Evolutionary conservation across 2,797 vertebrate genomes (phyloP), one percentile per base, ranked within the genome.

Genomic region (Acrossocheilus wenchowensis): DNA sequence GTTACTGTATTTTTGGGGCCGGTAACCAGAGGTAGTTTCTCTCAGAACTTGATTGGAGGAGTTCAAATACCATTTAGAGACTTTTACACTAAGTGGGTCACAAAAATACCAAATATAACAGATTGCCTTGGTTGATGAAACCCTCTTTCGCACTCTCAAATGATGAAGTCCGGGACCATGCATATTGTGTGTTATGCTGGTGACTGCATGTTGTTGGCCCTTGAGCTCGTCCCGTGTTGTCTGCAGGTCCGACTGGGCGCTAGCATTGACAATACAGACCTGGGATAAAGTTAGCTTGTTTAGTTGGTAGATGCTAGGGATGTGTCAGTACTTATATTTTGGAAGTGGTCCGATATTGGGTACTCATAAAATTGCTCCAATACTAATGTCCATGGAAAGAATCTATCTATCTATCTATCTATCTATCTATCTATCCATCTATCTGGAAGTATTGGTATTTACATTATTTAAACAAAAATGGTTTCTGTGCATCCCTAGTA

Each of bases 281-380:
- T 85, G 85, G 85, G 88, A 84, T 89, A 81, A 87, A 81, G 75
- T 57, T 77, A 64, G 52, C 26, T 83, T 64, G 57, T 73, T 54
- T 72, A 19, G 64, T 45, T 71, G 9, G 30, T 50, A 11, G 10
- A n/a, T 6, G 23, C 30, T 73, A 21, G 12, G 39, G n/a, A 45
- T 60, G 39, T 62, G n/a, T 34, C 36, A 41, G 77, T 78, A 78
- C 21, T 3, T n/a, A 30, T 26, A 57, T 39, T 68, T 68, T 57
- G 52, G 6, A 39, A 62, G 19, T 62, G 39, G 8, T 17, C 54
- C 21, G 14, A 57, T 57, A n/a, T 10, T 12, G 60, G n/a, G 60
- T n/a, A 60, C 57, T 62, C 57, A 62, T 4, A 26, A 62, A 60
- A 10, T 4, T 62, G 10, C 60, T 26, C 57, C 1, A 9, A 57